Conservation (phyloP, 2,888 invertebrate species). For the Balanococcus diminutus region DNA sequence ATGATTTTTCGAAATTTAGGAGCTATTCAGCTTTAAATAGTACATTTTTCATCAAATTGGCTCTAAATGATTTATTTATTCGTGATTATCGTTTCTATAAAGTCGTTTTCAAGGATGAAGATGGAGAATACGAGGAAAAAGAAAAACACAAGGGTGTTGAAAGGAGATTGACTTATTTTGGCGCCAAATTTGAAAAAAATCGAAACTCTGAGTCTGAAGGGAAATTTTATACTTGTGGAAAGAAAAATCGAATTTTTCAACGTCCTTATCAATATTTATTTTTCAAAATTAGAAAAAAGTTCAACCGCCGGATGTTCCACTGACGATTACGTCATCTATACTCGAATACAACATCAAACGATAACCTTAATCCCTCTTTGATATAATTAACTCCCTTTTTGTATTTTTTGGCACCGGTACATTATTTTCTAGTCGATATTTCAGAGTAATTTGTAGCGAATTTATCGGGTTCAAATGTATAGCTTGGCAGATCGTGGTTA, state of each 20-base stretch:
- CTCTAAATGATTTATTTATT: too few species aligned
- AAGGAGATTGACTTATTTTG: background rate
- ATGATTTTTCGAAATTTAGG: too few species aligned
- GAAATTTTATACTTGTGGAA: too few species aligned
- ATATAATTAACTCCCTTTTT: background rate
- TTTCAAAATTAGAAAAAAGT: background rate
- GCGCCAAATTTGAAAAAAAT: background rate
- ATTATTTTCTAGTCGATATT: background rate
- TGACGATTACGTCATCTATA: background rate
- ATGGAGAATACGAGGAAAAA: too few species aligned
- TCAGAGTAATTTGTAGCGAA: background rate
- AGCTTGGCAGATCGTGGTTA: background rate
- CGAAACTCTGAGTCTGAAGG: background rate
- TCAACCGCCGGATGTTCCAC: background rate
- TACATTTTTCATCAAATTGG: too few species aligned
- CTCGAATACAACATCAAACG: background rate
- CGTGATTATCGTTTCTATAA: too few species aligned
- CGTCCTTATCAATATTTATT: background rate
- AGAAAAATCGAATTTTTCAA: too few species aligned
- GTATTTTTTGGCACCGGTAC: background rate
- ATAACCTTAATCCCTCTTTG: conserved; percentile 1
- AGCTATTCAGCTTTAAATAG: too few species aligned
- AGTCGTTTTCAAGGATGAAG: too few species aligned
- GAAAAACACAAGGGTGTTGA: too few species aligned
- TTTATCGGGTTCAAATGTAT: background rate